These are phyloP conservation scores for Zapornia atra DNA, from an alignment of 2,113 vertebrate genomes.

Conservation along the genomic window DNA sequence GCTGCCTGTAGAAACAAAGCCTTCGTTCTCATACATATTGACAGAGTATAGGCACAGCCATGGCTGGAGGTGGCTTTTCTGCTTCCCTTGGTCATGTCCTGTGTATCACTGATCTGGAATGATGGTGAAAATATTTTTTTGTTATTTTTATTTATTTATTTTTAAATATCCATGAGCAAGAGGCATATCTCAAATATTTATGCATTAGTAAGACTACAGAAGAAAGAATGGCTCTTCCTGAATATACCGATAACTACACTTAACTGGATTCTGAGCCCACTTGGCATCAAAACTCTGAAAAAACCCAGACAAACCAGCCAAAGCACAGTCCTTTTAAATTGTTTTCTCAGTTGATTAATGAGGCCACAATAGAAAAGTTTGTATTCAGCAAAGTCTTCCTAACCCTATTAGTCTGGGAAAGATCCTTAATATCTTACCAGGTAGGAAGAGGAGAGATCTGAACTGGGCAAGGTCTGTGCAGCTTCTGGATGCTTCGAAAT, in stretches of 20 bases:
- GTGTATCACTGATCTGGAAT: background rate
- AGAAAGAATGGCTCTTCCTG: background rate
- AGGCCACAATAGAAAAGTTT: background rate
- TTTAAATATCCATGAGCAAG: background rate
- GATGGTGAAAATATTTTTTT: background rate
- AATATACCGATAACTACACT: background rate
- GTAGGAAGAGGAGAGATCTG: background rate
- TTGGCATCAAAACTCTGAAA: background rate
- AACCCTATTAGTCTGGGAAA: background rate
- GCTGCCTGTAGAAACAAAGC: background rate
- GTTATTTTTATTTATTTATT: background rate
- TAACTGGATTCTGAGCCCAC: background rate
- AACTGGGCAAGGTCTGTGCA: background rate
- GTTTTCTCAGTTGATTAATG: background rate
- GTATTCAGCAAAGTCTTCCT: background rate
- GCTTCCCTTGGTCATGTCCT: background rate
- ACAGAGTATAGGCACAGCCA: background rate
- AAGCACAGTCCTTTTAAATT: slow-evolving; percentile 1
- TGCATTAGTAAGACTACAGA: background rate
- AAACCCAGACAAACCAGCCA: background rate
- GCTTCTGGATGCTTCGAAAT: background rate
- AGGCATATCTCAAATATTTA: background rate
- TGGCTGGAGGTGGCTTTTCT: background rate
- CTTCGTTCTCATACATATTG: background rate
- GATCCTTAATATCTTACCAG: background rate